Evolutionary conservation across 1,140 invertebrate genomes (phyloP).

Genomic region (Bombus soroeensis): DNA sequence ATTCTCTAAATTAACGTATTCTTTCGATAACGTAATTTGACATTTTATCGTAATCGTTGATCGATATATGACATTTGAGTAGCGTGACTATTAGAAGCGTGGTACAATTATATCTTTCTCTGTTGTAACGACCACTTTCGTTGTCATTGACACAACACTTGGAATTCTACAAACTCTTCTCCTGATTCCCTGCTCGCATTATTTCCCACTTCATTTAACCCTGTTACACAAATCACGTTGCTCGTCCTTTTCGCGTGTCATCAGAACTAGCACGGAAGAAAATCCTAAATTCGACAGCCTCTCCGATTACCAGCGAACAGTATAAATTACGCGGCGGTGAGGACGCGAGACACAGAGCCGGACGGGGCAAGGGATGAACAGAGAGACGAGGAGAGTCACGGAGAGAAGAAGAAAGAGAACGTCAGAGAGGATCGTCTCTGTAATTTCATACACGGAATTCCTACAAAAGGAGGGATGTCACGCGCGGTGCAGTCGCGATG

Average conservation of each 20-base stretch:
- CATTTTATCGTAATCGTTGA: no score
- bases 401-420: slow-evolving; percentile 5
- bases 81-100: no score
- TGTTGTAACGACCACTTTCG: no score
- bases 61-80: no score
- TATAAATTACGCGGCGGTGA: slow-evolving; percentile 24
- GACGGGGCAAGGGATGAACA: slow-evolving; percentile 24
- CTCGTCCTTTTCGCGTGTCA: not conserved
- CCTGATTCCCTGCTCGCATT: not conserved
- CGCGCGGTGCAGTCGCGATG: slow-evolving; percentile 61
- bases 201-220: not conserved
- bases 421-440: slow-evolving; percentile 34
- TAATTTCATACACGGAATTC: slow-evolving; percentile 55
- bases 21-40: no score
- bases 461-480: slow-evolving; percentile 52
- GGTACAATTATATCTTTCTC: no score
- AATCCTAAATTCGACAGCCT: slow-evolving; percentile 31
- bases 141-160: not conserved
- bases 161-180: not conserved
- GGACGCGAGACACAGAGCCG: not conserved
- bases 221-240: not conserved
- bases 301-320: slow-evolving; percentile 27
- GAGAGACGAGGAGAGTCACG: not conserved
- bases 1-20: no score
- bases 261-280: not conserved